These are phyloP conservation scores for Uloborus diversus DNA, from an alignment of 1,140 invertebrate species.

Conservation along the genomic window DNA sequence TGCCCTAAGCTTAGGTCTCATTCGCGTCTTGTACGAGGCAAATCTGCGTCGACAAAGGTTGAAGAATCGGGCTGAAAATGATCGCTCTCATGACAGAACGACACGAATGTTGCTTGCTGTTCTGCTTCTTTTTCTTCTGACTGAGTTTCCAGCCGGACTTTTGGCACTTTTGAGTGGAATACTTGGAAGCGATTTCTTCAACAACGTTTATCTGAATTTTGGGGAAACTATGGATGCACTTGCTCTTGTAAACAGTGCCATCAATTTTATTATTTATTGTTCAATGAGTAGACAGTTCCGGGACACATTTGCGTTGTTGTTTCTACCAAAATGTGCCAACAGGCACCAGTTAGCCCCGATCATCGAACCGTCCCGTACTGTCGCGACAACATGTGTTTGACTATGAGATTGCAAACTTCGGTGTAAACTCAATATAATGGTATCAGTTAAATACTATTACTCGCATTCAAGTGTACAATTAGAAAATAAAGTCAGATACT, in stretches of 20 bases:
- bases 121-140: slow-evolving; percentile 69
- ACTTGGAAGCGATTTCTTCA: slow-evolving; percentile 77
- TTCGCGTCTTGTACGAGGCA: slow-evolving; percentile 70
- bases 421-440: too few relatives aligned
- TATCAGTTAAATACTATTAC: too few relatives aligned
- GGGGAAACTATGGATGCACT: slow-evolving; percentile 86
- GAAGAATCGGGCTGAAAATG: slow-evolving; percentile 65
- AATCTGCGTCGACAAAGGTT: slow-evolving; percentile 75
- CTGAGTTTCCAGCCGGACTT: slow-evolving; percentile 80
- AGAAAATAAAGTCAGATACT: too few relatives aligned
- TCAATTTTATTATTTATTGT: slow-evolving; percentile 96
- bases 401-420: too few relatives aligned
- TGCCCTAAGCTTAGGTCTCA: slow-evolving; percentile 80
- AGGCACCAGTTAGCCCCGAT: neutral
- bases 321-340: slow-evolving; percentile 63
- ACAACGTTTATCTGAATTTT: too few relatives aligned
- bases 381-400: slow-evolving; percentile 22
- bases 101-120: slow-evolving; percentile 90
- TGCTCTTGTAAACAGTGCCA: too few relatives aligned
- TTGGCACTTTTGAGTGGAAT: slow-evolving; percentile 79
- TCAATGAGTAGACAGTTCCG: slow-evolving; percentile 93
- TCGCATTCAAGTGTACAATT: too few relatives aligned
- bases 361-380: slow-evolving; percentile 22
- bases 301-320: slow-evolving; percentile 81
- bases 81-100: slow-evolving; percentile 74